Evolutionary conservation across 2,888 invertebrate species (phyloP).

Genomic region (Anaspis maculata): DNA sequence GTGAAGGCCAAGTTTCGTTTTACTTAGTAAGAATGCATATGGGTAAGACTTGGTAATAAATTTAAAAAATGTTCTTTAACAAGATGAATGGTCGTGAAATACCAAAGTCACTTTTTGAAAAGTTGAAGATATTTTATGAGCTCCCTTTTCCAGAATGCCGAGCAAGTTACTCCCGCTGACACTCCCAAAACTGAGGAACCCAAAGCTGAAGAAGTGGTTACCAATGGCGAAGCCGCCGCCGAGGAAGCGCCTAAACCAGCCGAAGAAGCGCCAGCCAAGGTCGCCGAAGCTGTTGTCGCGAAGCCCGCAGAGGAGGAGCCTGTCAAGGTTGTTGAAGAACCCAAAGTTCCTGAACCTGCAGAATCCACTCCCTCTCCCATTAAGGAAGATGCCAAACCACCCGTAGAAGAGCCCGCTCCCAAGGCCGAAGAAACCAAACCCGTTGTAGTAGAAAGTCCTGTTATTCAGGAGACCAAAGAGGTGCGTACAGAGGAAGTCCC

Average conservation of each 20-base stretch:
- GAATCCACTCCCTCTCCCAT: slow-evolving; percentile 21
- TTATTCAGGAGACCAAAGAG: slow-evolving; percentile 37
- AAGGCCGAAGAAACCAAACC: slow-evolving; percentile 24
- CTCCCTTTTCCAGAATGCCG: slow-evolving; percentile 33
- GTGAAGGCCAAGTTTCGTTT: no score
- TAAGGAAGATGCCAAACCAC: slow-evolving; percentile 22
- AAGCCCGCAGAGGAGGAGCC: slow-evolving; percentile 4
- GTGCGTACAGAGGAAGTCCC: slow-evolving; percentile 59
- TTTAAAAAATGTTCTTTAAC: no score
- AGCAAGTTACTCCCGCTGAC: slow-evolving; percentile 33
- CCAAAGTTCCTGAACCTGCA: slow-evolving; percentile 20
- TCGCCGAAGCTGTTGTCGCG: slow-evolving; percentile 4
- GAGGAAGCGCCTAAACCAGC: slow-evolving; percentile 17
- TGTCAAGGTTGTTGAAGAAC: slow-evolving; percentile 9
- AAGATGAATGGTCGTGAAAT: no score
- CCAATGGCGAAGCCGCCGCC: slow-evolving; percentile 20
- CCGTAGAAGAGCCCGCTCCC: slow-evolving; percentile 22
- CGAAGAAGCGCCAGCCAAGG: slow-evolving; percentile 10
- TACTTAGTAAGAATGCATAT: no score
- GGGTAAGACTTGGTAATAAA: no score
- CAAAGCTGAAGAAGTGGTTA: slow-evolving; percentile 16
- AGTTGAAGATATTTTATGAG: no score
- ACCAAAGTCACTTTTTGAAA: no score
- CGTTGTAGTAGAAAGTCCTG: slow-evolving; percentile 19
- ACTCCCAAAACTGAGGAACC: slow-evolving; percentile 30